phyloP scores from a whole-genome alignment of 2,113 vertebrate genomes.

The Garra rufa region DNA sequence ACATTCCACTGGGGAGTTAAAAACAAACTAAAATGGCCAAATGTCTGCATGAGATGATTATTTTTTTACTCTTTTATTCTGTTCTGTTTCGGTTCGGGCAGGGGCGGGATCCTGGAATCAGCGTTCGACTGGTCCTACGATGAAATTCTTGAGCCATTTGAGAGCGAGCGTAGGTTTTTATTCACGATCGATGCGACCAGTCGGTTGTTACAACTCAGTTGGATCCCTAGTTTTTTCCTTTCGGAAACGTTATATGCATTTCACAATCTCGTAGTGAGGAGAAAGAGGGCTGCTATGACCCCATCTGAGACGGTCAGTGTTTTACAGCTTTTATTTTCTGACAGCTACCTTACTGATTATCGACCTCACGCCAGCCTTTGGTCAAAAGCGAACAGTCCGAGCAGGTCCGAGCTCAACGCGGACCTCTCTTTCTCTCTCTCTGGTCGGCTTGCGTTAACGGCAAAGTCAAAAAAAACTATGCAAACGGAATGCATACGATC shows the following conservation, averaged over 20 bases:
- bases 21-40: constrained; percentile 63
- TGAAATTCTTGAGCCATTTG: constrained; percentile 41
- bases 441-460: constrained; percentile 66
- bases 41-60: constrained; percentile 66
- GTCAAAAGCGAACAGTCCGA: not conserved
- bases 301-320: constrained; percentile 38
- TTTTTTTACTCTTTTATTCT: constrained; percentile 60
- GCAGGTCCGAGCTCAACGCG: constrained; percentile 45
- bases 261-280: constrained; percentile 58
- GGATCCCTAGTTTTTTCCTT: constrained; percentile 44
- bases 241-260: constrained; percentile 62
- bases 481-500: constrained; percentile 80
- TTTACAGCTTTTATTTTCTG: constrained; percentile 18
- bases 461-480: constrained; percentile 78
- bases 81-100: constrained; percentile 39
- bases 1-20: constrained; percentile 92
- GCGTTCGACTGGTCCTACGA: constrained; percentile 67
- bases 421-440: constrained; percentile 62
- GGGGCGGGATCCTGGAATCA: constrained; percentile 51
- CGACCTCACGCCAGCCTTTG: constrained; percentile 38
- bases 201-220: constrained; percentile 56
- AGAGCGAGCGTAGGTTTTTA: constrained; percentile 29
- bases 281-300: constrained; percentile 50
- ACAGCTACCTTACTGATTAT: constrained; percentile 46
- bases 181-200: constrained; percentile 29